A percentile compares a stretch with the other conserved stretches of the same genome.
phyloP scores from a whole-genome alignment of 2,113 vertebrate genomes.

The Sciurus niger region DNA sequence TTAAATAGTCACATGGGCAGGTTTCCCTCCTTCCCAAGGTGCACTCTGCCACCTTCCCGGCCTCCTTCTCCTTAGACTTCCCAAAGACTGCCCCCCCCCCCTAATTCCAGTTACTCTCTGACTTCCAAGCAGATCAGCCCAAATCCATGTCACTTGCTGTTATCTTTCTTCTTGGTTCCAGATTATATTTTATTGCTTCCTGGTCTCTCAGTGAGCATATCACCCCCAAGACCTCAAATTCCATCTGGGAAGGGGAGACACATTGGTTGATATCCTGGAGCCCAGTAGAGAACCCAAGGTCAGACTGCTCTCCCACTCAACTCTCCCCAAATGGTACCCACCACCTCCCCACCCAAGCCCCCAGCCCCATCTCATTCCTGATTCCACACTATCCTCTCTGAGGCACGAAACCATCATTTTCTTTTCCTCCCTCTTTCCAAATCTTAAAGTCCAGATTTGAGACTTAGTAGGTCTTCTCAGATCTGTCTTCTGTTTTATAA shows the following conservation, averaged over 20 bases:
- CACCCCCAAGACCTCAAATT: not conserved
- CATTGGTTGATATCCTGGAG: not conserved
- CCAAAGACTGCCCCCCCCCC: not conserved
- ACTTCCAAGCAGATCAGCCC: not conserved
- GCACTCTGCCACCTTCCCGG: not conserved
- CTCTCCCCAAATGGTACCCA: not conserved
- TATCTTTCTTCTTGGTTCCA: slow-evolving; percentile 47
- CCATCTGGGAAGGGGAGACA: not conserved
- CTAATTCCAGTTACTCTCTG: not conserved
- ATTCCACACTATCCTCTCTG: not conserved
- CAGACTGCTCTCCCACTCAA: not conserved
- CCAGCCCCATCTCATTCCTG: not conserved
- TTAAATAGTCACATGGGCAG: not conserved
- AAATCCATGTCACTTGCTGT: not conserved
- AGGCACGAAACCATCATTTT: not conserved
- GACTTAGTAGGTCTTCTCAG: not conserved
- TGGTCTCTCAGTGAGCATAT: not conserved
- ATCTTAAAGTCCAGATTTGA: not conserved
- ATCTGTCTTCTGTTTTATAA: not conserved
- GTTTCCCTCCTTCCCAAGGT: not conserved
- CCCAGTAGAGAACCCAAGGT: not conserved
- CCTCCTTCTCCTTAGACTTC: not conserved
- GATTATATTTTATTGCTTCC: slow-evolving; percentile 2
- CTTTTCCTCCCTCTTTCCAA: not conserved
- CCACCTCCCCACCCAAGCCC: not conserved